A percentile compares a stretch with the other conserved stretches of the same genome.
Evolutionary conservation across 1,140 invertebrate species (phyloP).

Genomic region (Formica selysi): DNA sequence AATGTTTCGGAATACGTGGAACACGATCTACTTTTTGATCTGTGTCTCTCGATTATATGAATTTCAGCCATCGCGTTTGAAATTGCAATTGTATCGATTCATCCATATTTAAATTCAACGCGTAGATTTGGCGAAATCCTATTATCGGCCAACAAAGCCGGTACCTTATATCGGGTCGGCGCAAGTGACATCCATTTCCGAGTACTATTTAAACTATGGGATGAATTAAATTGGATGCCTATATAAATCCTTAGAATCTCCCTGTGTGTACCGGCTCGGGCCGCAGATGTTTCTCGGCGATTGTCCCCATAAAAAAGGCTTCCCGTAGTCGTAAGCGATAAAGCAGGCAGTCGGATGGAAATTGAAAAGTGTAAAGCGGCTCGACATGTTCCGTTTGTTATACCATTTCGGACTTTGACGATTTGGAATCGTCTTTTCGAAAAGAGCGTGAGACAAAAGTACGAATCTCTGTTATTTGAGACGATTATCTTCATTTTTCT

Average conservation of each 20-base stretch:
- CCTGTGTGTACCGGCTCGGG: conserved; percentile 38
- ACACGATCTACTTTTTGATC: neutral
- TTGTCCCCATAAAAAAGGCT: conserved; percentile 75
- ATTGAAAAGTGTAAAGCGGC: conserved; percentile 76
- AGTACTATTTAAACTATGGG: conserved; percentile 69
- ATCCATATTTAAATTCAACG: conserved; percentile 66
- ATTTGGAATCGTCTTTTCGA: neutral
- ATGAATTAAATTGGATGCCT: conserved; percentile 68
- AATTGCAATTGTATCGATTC: conserved; percentile 51
- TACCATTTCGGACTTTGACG: conserved; percentile 41
- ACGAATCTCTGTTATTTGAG: neutral
- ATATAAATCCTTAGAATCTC: conserved; percentile 70
- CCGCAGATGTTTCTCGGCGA: conserved; percentile 75
- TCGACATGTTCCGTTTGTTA: conserved; percentile 22
- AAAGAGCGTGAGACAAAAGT: neutral
- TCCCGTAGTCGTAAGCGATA: conserved; percentile 64
- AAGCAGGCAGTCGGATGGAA: conserved; percentile 64
- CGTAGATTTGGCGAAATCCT: conserved; percentile 68
- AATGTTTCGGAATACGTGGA: neutral
- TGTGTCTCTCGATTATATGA: neutral
- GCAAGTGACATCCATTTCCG: conserved; percentile 73
- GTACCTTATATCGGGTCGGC: conserved; percentile 67
- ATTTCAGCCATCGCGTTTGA: conserved; percentile 4
- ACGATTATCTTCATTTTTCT: conserved; percentile 3
- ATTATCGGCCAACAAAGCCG: conserved; percentile 71